Evolutionary conservation across 2,888 invertebrate genomes (phyloP), one percentile per base, ranked within the genome.

Genomic region (Thumatha senex): DNA sequence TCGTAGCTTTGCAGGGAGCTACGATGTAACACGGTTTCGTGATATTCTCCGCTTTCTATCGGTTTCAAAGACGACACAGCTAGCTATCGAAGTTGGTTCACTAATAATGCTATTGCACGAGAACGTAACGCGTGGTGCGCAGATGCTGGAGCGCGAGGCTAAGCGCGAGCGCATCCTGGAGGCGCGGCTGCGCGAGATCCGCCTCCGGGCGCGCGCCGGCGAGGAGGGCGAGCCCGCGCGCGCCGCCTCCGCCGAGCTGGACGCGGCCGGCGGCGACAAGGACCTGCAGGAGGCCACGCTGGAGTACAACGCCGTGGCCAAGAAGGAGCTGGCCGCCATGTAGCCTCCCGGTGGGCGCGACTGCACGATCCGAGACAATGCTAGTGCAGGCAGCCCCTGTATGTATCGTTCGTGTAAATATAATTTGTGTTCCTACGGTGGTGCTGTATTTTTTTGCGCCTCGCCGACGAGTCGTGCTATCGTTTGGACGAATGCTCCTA

Each of bases 131-230:
- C n/a, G n/a, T n/a, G n/a, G n/a, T n/a, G n/a, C n/a, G n/a, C 68
- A 97, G 96, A 94, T 97, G 92, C 93, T 98, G 70, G 98, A 98
- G 67, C 93, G 98, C 45, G 98, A 98, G 86, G 94, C 94, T 48
- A 94, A 96, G 51, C 93, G 98, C 48, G 98, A 98, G 80, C 97
- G 97, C 80, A 98, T 98, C 49, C 91, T 98, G 63, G 98, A 98
- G 80, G 95, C 97, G 4, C 94, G 97, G 66, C 94, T 96, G 73
- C 93, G 98, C 56, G 98, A 98, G 86, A 93, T 96, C 59, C 92
- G 94, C 40, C 82, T 96, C 13, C 94, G 94, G 82, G 62, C 63
- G 73, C 75, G 82, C 34, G 80, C 84, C 64, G 84, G 79, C 35
- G 84, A 82, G 52, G 83, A 82, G 55, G 79, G 79, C 72, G 54